These are phyloP conservation scores for Rhinichthys klamathensis DNA, from an alignment of 2,113 vertebrate genomes.

Conservation along the genomic window DNA sequence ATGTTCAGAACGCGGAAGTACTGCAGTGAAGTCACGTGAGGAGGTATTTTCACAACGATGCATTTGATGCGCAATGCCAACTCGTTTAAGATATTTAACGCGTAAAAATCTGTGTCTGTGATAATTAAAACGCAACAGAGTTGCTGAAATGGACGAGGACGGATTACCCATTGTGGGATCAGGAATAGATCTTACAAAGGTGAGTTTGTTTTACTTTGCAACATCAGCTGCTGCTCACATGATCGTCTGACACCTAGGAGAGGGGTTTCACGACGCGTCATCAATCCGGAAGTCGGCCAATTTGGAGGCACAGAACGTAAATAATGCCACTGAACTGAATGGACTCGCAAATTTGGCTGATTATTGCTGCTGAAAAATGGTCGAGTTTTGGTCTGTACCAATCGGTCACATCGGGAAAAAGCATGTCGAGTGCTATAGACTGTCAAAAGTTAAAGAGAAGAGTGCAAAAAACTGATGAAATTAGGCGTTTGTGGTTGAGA, in stretches of 20 bases:
- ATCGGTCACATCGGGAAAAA: no score
- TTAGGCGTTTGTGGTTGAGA: no score
- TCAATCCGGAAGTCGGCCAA: no score
- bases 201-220: slow-evolving; percentile 53
- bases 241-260: not conserved
- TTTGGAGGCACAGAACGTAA: no score
- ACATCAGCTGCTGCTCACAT: slow-evolving; percentile 11
- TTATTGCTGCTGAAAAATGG: no score
- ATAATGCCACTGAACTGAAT: no score
- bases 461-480: no score
- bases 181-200: slow-evolving; percentile 96
- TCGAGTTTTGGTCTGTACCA: no score
- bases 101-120: not conserved
- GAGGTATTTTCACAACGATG: not conserved
- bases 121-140: not conserved
- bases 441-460: no score
- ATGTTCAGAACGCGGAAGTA: not conserved
- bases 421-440: no score
- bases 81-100: not conserved
- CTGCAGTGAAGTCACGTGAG: slow-evolving; percentile 66
- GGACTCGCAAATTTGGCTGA: no score
- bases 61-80: not conserved
- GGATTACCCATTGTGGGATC: slow-evolving; percentile 95
- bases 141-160: slow-evolving; percentile 88
- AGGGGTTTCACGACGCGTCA: no score